Evolutionary conservation across 2,797 vertebrate genomes (phyloP), one percentile per base, ranked within the genome.

Genomic region (Epinephelus awoara): DNA sequence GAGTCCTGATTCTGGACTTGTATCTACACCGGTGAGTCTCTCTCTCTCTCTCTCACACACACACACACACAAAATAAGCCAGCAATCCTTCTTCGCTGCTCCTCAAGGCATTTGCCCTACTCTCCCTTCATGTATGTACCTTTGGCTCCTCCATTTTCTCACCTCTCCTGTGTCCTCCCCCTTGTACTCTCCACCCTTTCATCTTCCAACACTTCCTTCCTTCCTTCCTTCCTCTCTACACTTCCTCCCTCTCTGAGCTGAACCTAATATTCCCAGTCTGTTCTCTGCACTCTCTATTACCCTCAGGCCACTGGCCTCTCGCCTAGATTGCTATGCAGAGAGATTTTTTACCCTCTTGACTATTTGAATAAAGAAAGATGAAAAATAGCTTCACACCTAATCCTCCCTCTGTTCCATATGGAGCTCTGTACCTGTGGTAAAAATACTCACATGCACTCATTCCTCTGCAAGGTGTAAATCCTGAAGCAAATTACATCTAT

Each of bases 11-110:
- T 96, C 97, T 77, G 96, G 95, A 84, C 94, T 96, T 7, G 93
- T 94, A 21, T 90, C 92, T 65, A 96, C 95, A 84, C 94, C 92
- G 80, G 98, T 98, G 94, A 98, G 96, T 93, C 77, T 23, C 23
- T 23, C 23, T 23, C 23, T 23, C 23, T 23, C 23, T 23, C 23
- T 23, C 23, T 23, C 70, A 54, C 67, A 49, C 52, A 50, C 49
- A 52, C 47, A 29, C 47, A 49, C 29, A 42, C 40, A 50, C 38
- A 68, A 9, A 68, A 11, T 34, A 49, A 51, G 19, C 8, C 18
- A 51, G 72, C 57, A 19, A 71, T 52, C 2, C 1, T 29, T 58
- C 38, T 80, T 54, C 58, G 18, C 19, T 67, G 42, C 29, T 52
- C 47, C n/a, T 23, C 4, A 13, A n/a, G 44, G 44, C 63, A 58